phyloP scores from a whole-genome alignment of 64 coral and sea anemone genomes.

The Pocillopora damicornis region DNA sequence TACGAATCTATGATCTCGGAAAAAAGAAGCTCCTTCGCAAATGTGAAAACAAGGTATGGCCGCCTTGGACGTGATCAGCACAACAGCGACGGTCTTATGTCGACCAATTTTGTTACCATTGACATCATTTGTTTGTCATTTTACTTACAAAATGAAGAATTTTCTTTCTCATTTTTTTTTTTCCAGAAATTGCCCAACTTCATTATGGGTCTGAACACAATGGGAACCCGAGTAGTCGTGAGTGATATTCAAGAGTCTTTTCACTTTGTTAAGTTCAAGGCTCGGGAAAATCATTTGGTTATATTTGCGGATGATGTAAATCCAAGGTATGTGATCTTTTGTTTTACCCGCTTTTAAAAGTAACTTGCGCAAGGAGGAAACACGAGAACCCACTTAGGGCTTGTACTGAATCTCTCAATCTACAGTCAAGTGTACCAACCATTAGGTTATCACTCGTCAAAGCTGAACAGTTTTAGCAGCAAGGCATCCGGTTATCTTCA shows the following conservation, averaged over 20 bases:
- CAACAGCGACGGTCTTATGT: too few relatives aligned
- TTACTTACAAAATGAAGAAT: not conserved
- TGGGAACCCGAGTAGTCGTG: constrained; percentile 83
- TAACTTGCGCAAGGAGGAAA: not conserved
- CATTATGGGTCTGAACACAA: constrained; percentile 74
- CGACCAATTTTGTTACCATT: not conserved
- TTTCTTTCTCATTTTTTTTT: not conserved
- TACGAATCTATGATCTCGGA: constrained; percentile 93
- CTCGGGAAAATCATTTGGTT: constrained; percentile 91
- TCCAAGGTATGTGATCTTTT: constrained; percentile 55
- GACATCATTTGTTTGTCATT: not conserved
- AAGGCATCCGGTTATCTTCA: too few relatives aligned
- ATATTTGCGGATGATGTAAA: constrained; percentile 98
- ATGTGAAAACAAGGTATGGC: constrained; percentile 92
- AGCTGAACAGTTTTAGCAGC: too few relatives aligned
- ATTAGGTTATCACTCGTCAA: too few relatives aligned
- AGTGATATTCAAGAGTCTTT: constrained; percentile 92
- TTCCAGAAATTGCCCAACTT: constrained; percentile 93
- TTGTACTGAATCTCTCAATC: too few relatives aligned
- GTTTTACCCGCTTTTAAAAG: not conserved
- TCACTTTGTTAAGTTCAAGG: constrained; percentile 93
- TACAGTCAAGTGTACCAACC: too few relatives aligned
- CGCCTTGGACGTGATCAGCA: too few relatives aligned
- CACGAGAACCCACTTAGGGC: too few relatives aligned
- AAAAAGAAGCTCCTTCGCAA: constrained; percentile 96